phyloP scores from a whole-genome alignment of 2,797 vertebrate genomes.

The Bovichtus diacanthus region DNA sequence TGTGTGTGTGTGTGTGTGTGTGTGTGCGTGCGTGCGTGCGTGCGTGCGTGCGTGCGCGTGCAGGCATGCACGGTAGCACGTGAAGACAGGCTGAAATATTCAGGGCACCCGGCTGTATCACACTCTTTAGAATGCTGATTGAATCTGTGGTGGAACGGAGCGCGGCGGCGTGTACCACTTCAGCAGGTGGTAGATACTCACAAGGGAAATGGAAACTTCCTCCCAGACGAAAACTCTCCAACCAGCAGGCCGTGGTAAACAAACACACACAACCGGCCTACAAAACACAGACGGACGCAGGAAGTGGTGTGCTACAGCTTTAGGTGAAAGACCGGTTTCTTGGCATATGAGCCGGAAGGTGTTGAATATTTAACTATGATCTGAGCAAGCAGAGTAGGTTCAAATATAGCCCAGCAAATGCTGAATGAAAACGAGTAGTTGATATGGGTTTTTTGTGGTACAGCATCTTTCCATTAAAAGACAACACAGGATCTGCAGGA shows the following conservation, averaged over 20 bases:
- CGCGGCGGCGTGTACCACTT: neutral
- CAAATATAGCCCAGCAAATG: neutral
- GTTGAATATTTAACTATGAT: neutral
- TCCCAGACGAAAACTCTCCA: slow-evolving; percentile 21
- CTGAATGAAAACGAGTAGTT: neutral
- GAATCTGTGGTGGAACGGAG: neutral
- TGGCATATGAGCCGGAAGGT: neutral
- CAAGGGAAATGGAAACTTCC: slow-evolving; percentile 48
- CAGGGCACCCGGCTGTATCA: neutral
- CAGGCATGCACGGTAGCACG: neutral
- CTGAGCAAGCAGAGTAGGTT: neutral
- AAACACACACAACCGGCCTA: neutral
- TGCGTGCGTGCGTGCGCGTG: slow-evolving; percentile 1
- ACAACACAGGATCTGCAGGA: neutral
- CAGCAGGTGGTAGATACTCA: slow-evolving; percentile 12
- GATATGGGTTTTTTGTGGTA: neutral
- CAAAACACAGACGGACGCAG: slow-evolving; percentile 18
- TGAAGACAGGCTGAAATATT: slow-evolving; percentile 37
- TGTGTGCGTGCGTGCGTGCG: too few relatives aligned
- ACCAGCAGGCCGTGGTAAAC: slow-evolving; percentile 16
- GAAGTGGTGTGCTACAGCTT: slow-evolving; percentile 12
- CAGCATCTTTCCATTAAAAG: neutral
- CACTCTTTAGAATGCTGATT: neutral
- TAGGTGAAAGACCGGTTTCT: slow-evolving; percentile 8
- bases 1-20: too few relatives aligned